These are phyloP conservation scores for Opisthograptis luteolata DNA, from an alignment of 2,888 invertebrate species.

Conservation along the genomic window DNA sequence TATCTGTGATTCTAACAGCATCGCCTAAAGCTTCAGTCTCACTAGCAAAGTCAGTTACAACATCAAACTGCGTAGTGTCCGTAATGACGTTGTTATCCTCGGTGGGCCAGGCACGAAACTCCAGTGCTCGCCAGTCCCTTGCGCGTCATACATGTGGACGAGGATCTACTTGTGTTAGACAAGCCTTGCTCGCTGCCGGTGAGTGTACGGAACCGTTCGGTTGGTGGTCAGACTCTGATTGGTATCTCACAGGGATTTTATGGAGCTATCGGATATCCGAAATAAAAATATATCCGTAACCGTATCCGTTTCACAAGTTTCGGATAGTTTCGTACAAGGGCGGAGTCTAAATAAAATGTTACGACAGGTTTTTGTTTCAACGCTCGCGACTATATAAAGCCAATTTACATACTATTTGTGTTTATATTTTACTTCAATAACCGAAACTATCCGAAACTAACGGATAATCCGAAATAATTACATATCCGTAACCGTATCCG, in stretches of 20 bases:
- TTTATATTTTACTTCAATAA: no score
- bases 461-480: no score
- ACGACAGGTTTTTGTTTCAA: no score
- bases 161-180: conserved; percentile 94
- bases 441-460: no score
- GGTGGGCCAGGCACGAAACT: conserved; percentile 92
- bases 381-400: no score
- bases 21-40: conserved; percentile 14
- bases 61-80: conserved; percentile 46
- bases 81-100: conserved; percentile 59
- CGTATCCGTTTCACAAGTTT: no score
- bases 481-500: no score
- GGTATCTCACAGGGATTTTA: conserved; percentile 6
- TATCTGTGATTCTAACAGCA: conserved; percentile 18
- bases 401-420: no score
- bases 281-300: no score
- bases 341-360: no score
- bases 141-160: conserved; percentile 92
- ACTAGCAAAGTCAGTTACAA: conserved; percentile 48
- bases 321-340: no score
- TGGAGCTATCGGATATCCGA: no score
- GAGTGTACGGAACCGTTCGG: conserved; percentile 79
- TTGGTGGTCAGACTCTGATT: conserved; percentile 57
- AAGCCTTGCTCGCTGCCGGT: conserved; percentile 96
- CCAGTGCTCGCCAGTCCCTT: conserved; percentile 92